Conservation (phyloP, 2,888 invertebrate species). For the Mystacides longicornis region DNA sequence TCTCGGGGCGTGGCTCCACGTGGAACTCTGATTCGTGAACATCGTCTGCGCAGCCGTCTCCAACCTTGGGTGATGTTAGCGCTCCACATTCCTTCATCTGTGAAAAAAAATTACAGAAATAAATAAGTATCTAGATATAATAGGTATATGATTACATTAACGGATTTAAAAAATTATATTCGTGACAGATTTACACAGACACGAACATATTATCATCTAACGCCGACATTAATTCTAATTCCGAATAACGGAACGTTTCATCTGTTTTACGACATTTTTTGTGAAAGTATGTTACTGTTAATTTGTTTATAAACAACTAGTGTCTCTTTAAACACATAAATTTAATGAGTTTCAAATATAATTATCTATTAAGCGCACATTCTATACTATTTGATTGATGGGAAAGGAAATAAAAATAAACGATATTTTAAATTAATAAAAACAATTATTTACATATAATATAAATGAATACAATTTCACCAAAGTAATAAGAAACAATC, state of each 20-base stretch:
- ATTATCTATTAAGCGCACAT: too few relatives aligned
- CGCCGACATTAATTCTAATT: not conserved
- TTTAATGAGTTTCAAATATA: too few relatives aligned
- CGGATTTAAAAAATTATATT: too few relatives aligned
- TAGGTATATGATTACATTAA: too few relatives aligned
- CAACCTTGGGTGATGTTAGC: conserved; percentile 69
- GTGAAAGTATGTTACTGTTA: conserved; percentile 1
- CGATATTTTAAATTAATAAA: not conserved
- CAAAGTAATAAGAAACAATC: too few relatives aligned
- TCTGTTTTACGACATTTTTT: conserved; percentile 1
- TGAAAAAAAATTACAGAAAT: too few relatives aligned
- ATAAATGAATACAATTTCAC: not conserved
- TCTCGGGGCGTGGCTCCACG: conserved; percentile 47
- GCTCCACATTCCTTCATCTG: conserved; percentile 65
- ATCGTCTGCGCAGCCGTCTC: conserved; percentile 63
- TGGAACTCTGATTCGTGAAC: conserved; percentile 60
- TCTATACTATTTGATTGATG: not conserved
- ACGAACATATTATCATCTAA: not conserved
- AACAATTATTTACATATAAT: not conserved
- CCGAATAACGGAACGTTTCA: not conserved
- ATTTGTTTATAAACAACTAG: too few relatives aligned
- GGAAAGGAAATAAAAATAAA: not conserved
- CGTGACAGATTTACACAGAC: too few relatives aligned
- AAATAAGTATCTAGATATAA: too few relatives aligned
- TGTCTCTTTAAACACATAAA: too few relatives aligned